These are phyloP conservation scores for Muscicapa striata DNA, from an alignment of 2,797 vertebrate species.

Conservation along the genomic window DNA sequence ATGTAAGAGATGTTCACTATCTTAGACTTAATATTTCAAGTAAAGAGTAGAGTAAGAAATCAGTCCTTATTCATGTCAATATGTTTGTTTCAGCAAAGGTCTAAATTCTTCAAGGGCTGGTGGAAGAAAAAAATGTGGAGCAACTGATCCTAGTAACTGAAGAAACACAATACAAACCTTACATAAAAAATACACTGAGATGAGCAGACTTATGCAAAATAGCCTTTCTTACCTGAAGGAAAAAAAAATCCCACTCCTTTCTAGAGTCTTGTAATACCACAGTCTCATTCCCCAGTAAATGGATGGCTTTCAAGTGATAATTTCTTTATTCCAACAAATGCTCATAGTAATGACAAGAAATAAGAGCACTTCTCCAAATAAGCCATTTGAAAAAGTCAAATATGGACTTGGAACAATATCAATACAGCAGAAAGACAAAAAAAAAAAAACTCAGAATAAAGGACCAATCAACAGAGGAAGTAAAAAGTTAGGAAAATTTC, in stretches of 20 bases:
- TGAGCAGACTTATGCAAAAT: background rate
- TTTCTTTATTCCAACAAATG: background rate
- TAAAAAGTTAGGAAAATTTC: background rate
- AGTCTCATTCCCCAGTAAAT: background rate
- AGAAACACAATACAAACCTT: background rate
- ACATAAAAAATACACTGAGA: background rate
- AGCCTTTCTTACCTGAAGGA: background rate
- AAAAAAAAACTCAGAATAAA: background rate
- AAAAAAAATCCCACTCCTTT: rapidly evolving
- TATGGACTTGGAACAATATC: background rate
- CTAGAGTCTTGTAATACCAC: background rate
- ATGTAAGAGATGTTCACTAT: background rate
- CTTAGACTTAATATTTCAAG: background rate
- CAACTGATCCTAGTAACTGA: background rate
- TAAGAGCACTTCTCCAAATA: background rate
- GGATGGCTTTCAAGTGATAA: background rate
- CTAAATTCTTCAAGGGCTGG: background rate
- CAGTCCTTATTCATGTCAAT: background rate
- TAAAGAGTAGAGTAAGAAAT: background rate
- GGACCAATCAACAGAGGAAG: rapidly evolving
- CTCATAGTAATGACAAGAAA: background rate
- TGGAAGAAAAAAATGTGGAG: background rate
- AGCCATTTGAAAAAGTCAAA: background rate
- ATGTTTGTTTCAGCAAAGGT: background rate
- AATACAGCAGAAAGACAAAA: background rate